Evolutionary conservation across 1,140 invertebrate genomes (phyloP).

Genomic region (Neocloeon triangulifer): DNA sequence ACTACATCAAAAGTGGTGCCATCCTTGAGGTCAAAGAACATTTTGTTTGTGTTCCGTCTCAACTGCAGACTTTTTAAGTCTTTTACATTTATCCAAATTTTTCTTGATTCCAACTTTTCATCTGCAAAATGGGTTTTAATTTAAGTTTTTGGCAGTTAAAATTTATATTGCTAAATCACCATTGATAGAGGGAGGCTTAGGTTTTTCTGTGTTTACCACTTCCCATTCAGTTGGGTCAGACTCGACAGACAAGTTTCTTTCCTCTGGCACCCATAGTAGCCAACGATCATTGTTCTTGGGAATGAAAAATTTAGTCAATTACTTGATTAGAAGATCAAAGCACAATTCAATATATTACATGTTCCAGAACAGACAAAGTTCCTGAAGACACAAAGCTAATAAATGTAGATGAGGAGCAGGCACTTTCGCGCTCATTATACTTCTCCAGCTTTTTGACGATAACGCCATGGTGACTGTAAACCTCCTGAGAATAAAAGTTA

Average conservation of each 20-base stretch:
- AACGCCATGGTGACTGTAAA: slow-evolving; percentile 21
- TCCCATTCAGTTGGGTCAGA: slow-evolving; percentile 59
- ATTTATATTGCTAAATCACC: slow-evolving; percentile 10
- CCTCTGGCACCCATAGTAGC: slow-evolving; percentile 66
- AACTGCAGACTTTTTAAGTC: slow-evolving; percentile 42
- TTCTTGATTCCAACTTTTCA: slow-evolving; percentile 19
- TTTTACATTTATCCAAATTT: slow-evolving; percentile 25
- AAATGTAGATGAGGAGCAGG: too few relatives aligned
- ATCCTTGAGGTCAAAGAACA: slow-evolving; percentile 47
- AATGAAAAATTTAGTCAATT: slow-evolving; percentile 4
- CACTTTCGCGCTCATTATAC: slow-evolving; percentile 20
- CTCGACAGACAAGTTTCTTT: slow-evolving; percentile 43
- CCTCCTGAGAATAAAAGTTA: slow-evolving; percentile 20
- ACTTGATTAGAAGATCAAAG: slow-evolving; percentile 4
- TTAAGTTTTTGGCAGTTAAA: too few relatives aligned
- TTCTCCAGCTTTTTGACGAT: slow-evolving; percentile 17
- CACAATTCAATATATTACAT: slow-evolving; percentile 14
- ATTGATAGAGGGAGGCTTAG: slow-evolving; percentile 22
- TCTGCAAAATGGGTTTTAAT: slow-evolving; percentile 1
- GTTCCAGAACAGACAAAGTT: slow-evolving; percentile 22
- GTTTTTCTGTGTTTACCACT: slow-evolving; percentile 41
- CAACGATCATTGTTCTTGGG: slow-evolving; percentile 24
- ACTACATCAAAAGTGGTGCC: slow-evolving; percentile 54
- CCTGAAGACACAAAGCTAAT: too few relatives aligned
- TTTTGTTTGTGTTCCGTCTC: slow-evolving; percentile 36